phyloP scores from a whole-genome alignment of 2,888 invertebrate genomes.

The Epistrophe eligans region DNA sequence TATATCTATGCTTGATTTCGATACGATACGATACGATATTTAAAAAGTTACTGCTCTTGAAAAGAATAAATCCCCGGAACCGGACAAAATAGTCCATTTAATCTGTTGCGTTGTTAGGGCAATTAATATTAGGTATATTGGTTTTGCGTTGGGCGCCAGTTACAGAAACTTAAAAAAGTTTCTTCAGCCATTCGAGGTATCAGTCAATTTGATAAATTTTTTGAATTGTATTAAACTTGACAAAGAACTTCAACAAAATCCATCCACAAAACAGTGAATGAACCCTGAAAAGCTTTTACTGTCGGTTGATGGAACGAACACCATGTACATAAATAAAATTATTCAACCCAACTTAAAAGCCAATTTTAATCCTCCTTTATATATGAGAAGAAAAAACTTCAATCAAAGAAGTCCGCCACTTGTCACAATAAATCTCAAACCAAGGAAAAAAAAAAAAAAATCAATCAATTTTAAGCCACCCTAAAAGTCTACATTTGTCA shows the following conservation, averaged over 20 bases:
- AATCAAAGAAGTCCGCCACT: slow-evolving; percentile 31
- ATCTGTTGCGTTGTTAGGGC: no score
- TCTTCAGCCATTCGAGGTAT: neutral
- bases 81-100: no score
- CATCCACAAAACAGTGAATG: neutral
- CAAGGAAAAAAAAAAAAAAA: slow-evolving; percentile 8
- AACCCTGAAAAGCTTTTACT: slow-evolving; percentile 3
- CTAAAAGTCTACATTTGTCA: slow-evolving; percentile 57
- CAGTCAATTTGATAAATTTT: neutral
- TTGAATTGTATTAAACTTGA: neutral
- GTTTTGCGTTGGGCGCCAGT: slow-evolving; percentile 1
- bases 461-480: slow-evolving; percentile 43
- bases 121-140: no score
- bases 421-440: slow-evolving; percentile 59
- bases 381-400: neutral
- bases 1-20: no score
- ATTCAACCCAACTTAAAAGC: slow-evolving; percentile 5
- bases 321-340: slow-evolving; percentile 8
- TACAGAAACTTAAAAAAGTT: neutral
- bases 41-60: no score
- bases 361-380: slow-evolving; percentile 9
- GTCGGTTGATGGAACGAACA: neutral
- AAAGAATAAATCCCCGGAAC: no score
- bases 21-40: no score
- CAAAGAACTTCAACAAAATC: neutral